Conservation (phyloP, 1,140 invertebrate species). For the Zaprionus lachaisei region DNA sequence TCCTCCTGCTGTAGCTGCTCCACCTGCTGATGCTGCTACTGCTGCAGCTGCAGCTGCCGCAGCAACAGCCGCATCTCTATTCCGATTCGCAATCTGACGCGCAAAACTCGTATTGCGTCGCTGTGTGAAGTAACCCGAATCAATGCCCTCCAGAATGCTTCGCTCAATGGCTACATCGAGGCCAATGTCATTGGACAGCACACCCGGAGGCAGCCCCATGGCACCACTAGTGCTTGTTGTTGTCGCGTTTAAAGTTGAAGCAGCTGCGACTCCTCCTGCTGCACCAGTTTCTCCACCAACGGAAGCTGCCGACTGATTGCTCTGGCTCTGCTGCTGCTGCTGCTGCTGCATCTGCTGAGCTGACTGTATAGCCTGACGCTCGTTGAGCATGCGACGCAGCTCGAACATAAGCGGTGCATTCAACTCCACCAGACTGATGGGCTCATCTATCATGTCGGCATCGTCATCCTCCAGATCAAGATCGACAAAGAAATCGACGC, state of each 20-base stretch:
- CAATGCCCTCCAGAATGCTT: conserved; percentile 32
- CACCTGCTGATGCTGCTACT: background rate
- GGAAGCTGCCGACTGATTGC: background rate
- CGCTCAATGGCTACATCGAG: conserved; percentile 48
- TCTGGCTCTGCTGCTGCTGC: background rate
- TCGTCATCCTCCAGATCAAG: conserved; percentile 48
- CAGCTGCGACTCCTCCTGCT: background rate
- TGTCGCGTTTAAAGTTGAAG: background rate
- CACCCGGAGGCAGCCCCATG: background rate
- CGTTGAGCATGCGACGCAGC: conserved; percentile 9
- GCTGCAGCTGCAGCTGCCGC: background rate
- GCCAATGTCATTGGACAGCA: conserved; percentile 15
- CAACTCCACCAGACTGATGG: background rate
- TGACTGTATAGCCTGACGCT: background rate
- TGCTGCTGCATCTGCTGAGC: conserved; percentile 6
- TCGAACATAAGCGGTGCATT: background rate
- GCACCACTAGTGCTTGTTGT: background rate
- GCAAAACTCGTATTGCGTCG: background rate
- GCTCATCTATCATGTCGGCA: conserved; percentile 13
- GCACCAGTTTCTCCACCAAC: background rate
- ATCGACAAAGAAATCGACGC: conserved; percentile 26
- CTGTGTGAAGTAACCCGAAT: background rate
- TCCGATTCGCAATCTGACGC: background rate
- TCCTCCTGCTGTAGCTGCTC: background rate
- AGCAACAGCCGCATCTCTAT: background rate